Evolutionary conservation across 2,797 vertebrate genomes (phyloP).

Genomic region (Peromyscus melanophrys): DNA sequence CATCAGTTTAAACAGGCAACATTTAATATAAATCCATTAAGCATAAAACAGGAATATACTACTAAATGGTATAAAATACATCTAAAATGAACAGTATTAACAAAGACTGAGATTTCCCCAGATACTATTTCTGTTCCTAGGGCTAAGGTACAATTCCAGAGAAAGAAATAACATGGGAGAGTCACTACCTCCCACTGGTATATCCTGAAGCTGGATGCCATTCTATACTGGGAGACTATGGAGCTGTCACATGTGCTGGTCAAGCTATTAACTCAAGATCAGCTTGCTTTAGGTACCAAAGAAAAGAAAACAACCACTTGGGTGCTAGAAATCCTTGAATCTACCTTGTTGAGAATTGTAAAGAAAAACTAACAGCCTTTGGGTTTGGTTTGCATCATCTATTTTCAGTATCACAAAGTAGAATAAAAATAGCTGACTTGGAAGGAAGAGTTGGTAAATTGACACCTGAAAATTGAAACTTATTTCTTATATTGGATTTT

Average conservation of each 20-base stretch:
- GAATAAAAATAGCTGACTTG: neutral
- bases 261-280: neutral
- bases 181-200: neutral
- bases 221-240: neutral
- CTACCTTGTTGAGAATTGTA: neutral
- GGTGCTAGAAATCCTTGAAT: neutral
- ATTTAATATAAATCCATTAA: neutral
- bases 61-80: neutral
- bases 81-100: neutral
- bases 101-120: neutral
- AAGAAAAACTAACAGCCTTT: neutral
- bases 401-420: neutral
- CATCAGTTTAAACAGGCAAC: neutral
- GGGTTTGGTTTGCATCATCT: neutral
- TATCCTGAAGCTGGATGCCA: neutral
- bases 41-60: neutral
- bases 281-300: neutral
- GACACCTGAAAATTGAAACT: neutral
- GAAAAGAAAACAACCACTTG: neutral
- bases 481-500: neutral
- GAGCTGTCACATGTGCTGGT: neutral
- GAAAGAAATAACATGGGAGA: neutral
- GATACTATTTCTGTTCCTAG: neutral
- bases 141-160: neutral
- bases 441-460: neutral